Conservation (phyloP, 2,888 invertebrate species). For the Philereme transversata region DNA sequence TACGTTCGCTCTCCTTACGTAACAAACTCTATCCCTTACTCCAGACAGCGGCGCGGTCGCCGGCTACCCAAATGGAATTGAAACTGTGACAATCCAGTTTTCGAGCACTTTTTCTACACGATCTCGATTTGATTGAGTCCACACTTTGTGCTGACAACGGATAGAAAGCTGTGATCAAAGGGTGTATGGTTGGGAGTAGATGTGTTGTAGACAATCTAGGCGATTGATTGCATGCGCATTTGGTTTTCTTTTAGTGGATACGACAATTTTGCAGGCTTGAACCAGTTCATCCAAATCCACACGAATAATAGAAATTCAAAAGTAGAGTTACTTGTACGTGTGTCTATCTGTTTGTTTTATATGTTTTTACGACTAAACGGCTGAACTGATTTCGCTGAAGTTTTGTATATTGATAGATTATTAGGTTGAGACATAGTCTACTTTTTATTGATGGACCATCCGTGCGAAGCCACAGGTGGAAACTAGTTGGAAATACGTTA, state of each 20-base stretch:
- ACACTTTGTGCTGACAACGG: constrained; percentile 54
- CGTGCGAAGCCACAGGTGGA: too few species aligned
- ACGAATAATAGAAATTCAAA: too few species aligned
- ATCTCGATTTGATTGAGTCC: constrained; percentile 73
- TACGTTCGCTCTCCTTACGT: constrained; percentile 38
- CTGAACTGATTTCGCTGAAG: too few species aligned
- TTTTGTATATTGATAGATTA: too few species aligned
- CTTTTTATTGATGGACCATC: too few species aligned
- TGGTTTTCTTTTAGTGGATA: not conserved
- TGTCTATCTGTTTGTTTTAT: too few species aligned
- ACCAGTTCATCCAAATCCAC: too few species aligned
- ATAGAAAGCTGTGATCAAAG: constrained; percentile 43
- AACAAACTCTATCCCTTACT: constrained; percentile 10
- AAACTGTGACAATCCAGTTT: constrained; percentile 75
- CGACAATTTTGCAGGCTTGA: too few species aligned
- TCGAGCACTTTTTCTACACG: constrained; percentile 64
- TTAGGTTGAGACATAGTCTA: too few species aligned
- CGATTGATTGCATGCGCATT: constrained; percentile 21
- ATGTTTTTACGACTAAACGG: too few species aligned
- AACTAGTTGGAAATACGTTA: too few species aligned
- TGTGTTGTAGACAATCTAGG: constrained; percentile 11
- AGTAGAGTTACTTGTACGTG: too few species aligned
- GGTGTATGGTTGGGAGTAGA: constrained; percentile 13
- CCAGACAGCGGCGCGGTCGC: constrained; percentile 42
- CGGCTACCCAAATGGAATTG: constrained; percentile 72